Evolutionary conservation across 2,888 invertebrate species (phyloP).

Genomic region (Lasioglossum figueresi): DNA sequence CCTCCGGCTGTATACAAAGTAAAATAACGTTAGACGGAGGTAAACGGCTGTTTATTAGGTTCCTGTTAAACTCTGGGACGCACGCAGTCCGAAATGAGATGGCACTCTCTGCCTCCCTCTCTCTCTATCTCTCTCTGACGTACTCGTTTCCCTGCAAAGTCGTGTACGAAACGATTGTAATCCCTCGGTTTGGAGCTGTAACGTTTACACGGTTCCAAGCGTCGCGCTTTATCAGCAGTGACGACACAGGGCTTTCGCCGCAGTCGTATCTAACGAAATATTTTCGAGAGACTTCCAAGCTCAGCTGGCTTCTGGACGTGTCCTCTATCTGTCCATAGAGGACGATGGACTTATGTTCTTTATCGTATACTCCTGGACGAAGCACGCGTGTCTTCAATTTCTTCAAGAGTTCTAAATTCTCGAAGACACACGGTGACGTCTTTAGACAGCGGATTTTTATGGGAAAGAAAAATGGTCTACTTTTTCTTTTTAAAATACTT

Average conservation of each 20-base stretch:
- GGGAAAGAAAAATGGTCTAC: no score
- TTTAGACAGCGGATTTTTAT: no score
- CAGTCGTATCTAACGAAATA: not conserved
- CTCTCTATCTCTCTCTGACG: not conserved
- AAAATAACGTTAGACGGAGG: slow-evolving; percentile 61
- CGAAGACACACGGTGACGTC: no score
- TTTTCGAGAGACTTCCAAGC: slow-evolving; percentile 34
- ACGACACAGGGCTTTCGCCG: slow-evolving; percentile 21
- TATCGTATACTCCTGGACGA: not conserved
- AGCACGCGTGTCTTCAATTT: no score
- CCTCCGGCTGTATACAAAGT: slow-evolving; percentile 49
- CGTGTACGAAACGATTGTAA: slow-evolving; percentile 58
- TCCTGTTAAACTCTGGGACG: slow-evolving; percentile 54
- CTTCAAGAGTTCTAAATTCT: no score
- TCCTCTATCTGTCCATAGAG: not conserved
- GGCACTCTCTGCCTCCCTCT: slow-evolving; percentile 11
- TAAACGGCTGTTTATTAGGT: slow-evolving; percentile 67
- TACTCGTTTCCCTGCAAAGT: slow-evolving; percentile 33
- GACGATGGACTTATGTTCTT: not conserved
- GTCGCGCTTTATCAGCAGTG: slow-evolving; percentile 43
- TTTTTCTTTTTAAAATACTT: no score
- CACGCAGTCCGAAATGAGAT: slow-evolving; percentile 52
- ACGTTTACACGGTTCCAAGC: slow-evolving; percentile 42
- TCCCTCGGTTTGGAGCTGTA: slow-evolving; percentile 50
- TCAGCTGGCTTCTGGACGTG: not conserved